Conservation (phyloP, 1,140 invertebrate species). For the Drosophila takahashii region DNA sequence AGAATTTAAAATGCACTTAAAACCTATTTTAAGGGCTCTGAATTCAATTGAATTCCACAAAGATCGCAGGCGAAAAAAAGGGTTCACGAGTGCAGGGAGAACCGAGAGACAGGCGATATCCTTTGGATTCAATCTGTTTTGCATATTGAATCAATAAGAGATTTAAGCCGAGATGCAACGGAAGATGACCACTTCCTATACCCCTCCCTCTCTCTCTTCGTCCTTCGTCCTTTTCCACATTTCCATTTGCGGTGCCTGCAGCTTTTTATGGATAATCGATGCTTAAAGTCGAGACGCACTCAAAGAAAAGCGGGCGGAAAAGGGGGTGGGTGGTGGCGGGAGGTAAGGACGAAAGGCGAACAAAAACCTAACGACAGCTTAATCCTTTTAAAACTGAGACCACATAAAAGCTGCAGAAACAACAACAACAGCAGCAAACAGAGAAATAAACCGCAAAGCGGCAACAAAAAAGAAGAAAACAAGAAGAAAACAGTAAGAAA, state of each 20-base stretch:
- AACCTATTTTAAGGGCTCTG: no score
- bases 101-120: neutral
- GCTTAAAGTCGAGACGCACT: constrained; percentile 67
- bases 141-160: constrained; percentile 38
- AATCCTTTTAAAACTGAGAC: constrained; percentile 79
- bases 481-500: constrained; percentile 3
- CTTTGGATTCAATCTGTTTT: constrained; percentile 14
- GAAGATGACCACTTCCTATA: constrained; percentile 16
- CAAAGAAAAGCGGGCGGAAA: constrained; percentile 4
- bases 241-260: constrained; percentile 23
- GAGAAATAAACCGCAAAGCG: constrained; percentile 48
- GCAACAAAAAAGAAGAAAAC: neutral
- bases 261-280: constrained; percentile 70
- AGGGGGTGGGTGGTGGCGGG: no score
- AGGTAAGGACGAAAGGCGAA: constrained; percentile 2
- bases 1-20: no score
- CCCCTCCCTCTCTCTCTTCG: no score
- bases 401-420: constrained; percentile 65
- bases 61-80: neutral
- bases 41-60: constrained; percentile 20
- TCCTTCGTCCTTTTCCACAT: neutral
- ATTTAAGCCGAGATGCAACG: constrained; percentile 26
- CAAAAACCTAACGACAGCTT: constrained; percentile 76
- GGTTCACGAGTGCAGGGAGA: neutral
- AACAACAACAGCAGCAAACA: constrained; percentile 38